A percentile compares a stretch with the other conserved stretches of the same genome.
Evolutionary conservation across 2,113 vertebrate species (phyloP).

Genomic region (Varanus salvator): DNA sequence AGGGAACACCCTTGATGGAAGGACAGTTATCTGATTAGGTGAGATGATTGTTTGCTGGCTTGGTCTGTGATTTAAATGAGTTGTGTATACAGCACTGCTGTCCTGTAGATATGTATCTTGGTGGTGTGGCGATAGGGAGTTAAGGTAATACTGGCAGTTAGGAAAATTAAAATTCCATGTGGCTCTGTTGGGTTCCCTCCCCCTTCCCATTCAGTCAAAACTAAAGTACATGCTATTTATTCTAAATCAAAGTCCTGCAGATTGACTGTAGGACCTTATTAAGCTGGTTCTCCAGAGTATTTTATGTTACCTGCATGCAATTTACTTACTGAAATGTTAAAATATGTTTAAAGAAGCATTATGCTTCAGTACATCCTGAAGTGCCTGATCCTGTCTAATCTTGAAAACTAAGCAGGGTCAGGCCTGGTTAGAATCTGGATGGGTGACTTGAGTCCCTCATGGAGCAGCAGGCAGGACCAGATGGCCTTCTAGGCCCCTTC

Average conservation of each 20-base stretch:
- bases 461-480: too few species aligned
- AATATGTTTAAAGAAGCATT: too few species aligned
- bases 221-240: background rate
- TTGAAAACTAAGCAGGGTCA: too few species aligned
- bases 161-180: conserved; percentile 26
- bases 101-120: conserved; percentile 17
- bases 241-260: background rate
- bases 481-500: too few species aligned
- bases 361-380: too few species aligned
- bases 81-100: background rate
- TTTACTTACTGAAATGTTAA: background rate
- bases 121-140: background rate
- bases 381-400: too few species aligned
- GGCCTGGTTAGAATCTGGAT: too few species aligned
- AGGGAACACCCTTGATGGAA: background rate
- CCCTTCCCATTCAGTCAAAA: background rate
- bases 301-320: background rate
- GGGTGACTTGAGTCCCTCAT: too few species aligned
- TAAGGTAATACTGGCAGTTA: background rate
- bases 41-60: background rate
- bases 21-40: conserved; percentile 31
- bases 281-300: background rate
- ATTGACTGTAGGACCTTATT: background rate
- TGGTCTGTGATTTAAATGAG: conserved; percentile 23
- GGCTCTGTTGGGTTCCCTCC: background rate